phyloP scores from a whole-genome alignment of 2,113 vertebrate species.

The Bubo blakistoni region DNA sequence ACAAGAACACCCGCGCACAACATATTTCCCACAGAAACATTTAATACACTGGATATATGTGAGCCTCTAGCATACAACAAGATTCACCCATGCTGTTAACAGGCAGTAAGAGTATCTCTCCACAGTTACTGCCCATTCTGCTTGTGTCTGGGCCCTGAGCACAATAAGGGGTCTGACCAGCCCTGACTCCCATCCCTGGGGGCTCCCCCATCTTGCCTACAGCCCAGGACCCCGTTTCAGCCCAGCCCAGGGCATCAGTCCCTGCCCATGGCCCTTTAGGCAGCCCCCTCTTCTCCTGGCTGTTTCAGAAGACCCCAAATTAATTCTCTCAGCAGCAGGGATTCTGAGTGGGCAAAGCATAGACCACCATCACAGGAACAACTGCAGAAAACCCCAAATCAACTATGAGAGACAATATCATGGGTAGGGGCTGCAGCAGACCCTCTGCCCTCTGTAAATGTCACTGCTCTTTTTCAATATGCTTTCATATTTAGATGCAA shows the following conservation, averaged over 20 bases:
- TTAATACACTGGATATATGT: accelerated
- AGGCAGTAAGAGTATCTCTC: not conserved
- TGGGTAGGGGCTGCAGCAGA: not conserved
- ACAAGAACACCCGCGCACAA: not conserved
- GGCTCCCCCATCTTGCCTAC: not conserved
- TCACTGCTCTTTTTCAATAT: not conserved
- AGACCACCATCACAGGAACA: not conserved
- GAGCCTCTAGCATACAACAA: accelerated
- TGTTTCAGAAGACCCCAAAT: not conserved
- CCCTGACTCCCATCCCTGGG: not conserved
- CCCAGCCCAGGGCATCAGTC: not conserved
- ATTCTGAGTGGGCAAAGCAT: not conserved
- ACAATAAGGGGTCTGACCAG: not conserved
- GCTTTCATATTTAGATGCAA: not conserved
- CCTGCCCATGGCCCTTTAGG: not conserved
- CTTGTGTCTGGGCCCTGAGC: not conserved
- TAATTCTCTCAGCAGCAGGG: not conserved
- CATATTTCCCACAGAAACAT: not conserved
- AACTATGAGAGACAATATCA: not conserved
- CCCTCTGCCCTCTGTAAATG: not conserved
- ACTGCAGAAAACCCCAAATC: not conserved
- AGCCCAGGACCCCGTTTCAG: not conserved
- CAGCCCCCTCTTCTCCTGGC: not conserved
- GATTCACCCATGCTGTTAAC: not conserved
- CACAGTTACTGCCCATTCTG: not conserved